Evolutionary conservation across 2,113 vertebrate genomes (phyloP).

Genomic region (Actinemys pallida): DNA sequence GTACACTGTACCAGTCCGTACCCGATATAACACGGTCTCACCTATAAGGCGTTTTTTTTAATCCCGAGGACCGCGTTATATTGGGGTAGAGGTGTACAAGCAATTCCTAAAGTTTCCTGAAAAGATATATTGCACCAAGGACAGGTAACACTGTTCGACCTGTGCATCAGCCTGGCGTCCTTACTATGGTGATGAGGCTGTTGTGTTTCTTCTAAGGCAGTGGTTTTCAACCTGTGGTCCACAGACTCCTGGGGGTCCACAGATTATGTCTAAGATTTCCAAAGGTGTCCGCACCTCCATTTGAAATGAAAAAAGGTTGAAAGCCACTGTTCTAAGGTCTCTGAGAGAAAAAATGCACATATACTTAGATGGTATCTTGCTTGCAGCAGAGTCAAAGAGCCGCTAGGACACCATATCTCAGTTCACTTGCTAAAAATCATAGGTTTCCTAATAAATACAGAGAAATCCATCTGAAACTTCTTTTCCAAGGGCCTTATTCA

Average conservation of each 20-base stretch:
- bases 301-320: neutral
- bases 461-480: neutral
- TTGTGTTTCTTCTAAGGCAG: neutral
- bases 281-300: no score
- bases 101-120: neutral
- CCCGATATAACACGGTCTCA: no score
- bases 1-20: no score
- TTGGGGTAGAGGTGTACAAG: neutral
- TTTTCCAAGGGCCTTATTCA: constrained; percentile 8
- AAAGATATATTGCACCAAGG: neutral
- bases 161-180: neutral
- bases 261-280: no score
- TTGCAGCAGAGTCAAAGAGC: neutral
- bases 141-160: neutral
- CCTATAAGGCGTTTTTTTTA: no score
- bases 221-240: no score
- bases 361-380: neutral
- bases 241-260: no score
- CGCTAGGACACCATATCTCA: neutral
- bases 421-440: neutral
- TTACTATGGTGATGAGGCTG: neutral
- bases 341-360: neutral
- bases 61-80: no score
- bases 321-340: neutral
- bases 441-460: neutral